Evolutionary conservation across 2,797 vertebrate genomes (phyloP).

Genomic region (Lates japonicus): DNA sequence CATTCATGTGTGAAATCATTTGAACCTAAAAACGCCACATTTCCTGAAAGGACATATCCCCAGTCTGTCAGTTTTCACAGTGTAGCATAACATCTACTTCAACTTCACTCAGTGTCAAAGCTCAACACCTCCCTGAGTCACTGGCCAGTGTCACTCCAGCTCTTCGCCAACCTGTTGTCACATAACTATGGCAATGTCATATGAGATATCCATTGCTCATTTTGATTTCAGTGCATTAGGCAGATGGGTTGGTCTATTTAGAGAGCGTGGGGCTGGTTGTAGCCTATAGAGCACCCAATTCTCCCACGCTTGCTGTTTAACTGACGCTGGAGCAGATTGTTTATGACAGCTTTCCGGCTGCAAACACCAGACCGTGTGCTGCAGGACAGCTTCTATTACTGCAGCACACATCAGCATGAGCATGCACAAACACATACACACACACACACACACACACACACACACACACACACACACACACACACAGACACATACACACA

Average conservation of each 20-base stretch:
- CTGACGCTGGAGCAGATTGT: constrained; percentile 84
- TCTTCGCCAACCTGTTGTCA: constrained; percentile 65
- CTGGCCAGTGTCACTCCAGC: constrained; percentile 40
- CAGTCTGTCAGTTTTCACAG: constrained; percentile 32
- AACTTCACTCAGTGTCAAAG: constrained; percentile 58
- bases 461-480: constrained; percentile 24
- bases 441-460: not conserved
- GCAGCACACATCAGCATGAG: constrained; percentile 63
- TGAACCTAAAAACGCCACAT: constrained; percentile 55
- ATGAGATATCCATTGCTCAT: constrained; percentile 68
- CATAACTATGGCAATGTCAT: constrained; percentile 60
- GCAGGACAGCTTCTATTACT: constrained; percentile 80
- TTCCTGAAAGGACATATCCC: constrained; percentile 45
- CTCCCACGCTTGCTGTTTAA: constrained; percentile 81
- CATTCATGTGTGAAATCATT: constrained; percentile 66
- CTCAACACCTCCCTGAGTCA: constrained; percentile 40
- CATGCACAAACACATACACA: constrained; percentile 27
- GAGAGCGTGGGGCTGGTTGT: constrained; percentile 69
- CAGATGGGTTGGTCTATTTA: constrained; percentile 80
- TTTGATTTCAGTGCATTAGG: constrained; percentile 71
- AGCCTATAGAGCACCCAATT: constrained; percentile 72
- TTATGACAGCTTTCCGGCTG: constrained; percentile 83
- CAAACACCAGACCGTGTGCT: constrained; percentile 79
- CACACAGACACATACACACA: constrained; percentile 18
- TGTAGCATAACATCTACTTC: constrained; percentile 38